These are phyloP conservation scores for Rhingia campestris DNA, from an alignment of 2,888 invertebrate species.

Conservation along the genomic window DNA sequence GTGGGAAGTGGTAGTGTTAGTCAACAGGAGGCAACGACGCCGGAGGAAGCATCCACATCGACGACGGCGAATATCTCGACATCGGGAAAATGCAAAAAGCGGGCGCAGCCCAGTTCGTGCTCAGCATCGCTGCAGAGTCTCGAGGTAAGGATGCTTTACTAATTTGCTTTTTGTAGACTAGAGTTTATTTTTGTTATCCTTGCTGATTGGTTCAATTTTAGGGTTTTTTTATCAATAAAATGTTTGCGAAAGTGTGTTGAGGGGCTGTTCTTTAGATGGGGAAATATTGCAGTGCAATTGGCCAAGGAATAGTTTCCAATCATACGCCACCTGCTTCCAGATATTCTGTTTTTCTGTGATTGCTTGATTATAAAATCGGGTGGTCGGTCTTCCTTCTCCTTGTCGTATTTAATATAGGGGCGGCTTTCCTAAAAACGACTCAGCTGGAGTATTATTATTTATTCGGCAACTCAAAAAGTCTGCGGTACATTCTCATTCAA, in stretches of 20 bases:
- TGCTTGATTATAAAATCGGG: too few relatives aligned
- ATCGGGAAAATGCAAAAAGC: slow-evolving; percentile 58
- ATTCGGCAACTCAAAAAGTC: too few relatives aligned
- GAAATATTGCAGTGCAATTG: too few relatives aligned
- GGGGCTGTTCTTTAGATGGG: not conserved
- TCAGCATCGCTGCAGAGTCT: slow-evolving; percentile 74
- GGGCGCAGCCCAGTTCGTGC: slow-evolving; percentile 57
- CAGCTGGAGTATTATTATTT: too few relatives aligned
- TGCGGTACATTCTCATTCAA: too few relatives aligned
- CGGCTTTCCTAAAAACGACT: too few relatives aligned
- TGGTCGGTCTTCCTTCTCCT: too few relatives aligned
- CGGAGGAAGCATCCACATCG: slow-evolving; percentile 73
- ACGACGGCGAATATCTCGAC: slow-evolving; percentile 64
- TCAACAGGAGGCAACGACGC: slow-evolving; percentile 56
- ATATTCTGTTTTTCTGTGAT: too few relatives aligned
- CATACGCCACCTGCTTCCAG: too few relatives aligned
- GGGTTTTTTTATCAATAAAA: not conserved
- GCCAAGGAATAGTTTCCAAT: too few relatives aligned
- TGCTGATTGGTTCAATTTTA: slow-evolving; percentile 19
- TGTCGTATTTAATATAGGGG: too few relatives aligned
- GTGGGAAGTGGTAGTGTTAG: slow-evolving; percentile 37
- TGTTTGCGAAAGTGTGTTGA: slow-evolving; percentile 21
- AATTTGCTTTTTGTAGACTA: slow-evolving; percentile 3
- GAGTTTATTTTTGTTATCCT: slow-evolving; percentile 13
- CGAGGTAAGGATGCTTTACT: slow-evolving; percentile 73